A percentile compares a stretch with the other conserved stretches of the same genome.
Evolutionary conservation across 30 jellyfish, hydroid and myxozoan species (phyloP).

Genomic region (Pelagia noctiluca): DNA sequence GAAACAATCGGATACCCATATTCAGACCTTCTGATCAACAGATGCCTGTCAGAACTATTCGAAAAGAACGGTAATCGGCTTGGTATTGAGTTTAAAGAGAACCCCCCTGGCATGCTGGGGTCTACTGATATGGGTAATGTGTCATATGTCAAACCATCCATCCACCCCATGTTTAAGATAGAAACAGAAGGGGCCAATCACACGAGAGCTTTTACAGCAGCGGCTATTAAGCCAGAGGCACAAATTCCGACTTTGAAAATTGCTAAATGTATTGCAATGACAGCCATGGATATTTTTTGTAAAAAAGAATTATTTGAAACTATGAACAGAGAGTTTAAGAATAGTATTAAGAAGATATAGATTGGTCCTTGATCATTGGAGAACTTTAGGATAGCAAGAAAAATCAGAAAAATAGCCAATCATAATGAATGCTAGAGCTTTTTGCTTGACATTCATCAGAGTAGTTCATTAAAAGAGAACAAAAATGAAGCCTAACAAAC

Average conservation of each 20-base stretch:
- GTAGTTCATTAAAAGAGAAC: too few species aligned
- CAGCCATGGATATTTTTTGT: conserved; percentile 72
- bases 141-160: conserved; percentile 87
- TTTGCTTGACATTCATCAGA: too few species aligned
- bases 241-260: conserved; percentile 71
- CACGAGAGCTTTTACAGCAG: conserved; percentile 80
- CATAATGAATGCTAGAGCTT: too few species aligned
- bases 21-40: conserved; percentile 62
- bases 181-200: conserved; percentile 78
- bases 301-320: conserved; percentile 36
- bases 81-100: conserved; percentile 50
- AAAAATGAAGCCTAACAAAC: too few species aligned
- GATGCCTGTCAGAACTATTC: conserved; percentile 55
- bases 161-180: conserved; percentile 89
- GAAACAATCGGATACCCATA: conserved; percentile 62
- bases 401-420: too few species aligned
- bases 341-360: not conserved
- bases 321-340: conserved; percentile 41
- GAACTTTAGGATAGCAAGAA: not conserved
- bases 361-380: not conserved
- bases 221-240: conserved; percentile 77
- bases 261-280: conserved; percentile 66
- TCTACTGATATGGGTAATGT: conserved; percentile 97
- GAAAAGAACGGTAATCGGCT: conserved; percentile 63
- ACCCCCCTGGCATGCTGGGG: conserved; percentile 79